Evolutionary conservation across 2,888 invertebrate genomes (phyloP), one percentile per base, ranked within the genome.

Genomic region (Bombyx huttoni): DNA sequence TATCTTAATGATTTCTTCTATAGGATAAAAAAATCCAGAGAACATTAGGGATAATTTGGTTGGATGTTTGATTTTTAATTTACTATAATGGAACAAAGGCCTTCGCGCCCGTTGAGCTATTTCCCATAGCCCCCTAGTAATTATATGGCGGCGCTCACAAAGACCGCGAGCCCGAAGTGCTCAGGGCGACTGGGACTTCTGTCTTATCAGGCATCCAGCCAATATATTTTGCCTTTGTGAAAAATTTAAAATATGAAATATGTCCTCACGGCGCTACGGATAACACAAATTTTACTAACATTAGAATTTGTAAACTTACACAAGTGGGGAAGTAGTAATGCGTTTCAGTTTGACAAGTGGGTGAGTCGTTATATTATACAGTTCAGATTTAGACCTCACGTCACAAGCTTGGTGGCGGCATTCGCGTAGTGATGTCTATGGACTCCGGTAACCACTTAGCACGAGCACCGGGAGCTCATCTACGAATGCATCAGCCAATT

Each of bases 61-160:
- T 61, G 59, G 70, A 67, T 67, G 64, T 70, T 66, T 74, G 68
- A 72, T 63, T 65, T 75, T 78, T 73, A 73, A 80, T 78, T 78
- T 73, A 74, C 63, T 76, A 70, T 72, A 78, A 80, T 78, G 79
- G 75, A 71, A 76, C 68, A 75, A 75, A 80, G 75, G 75, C 74
- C 68, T 68, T 80, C 70, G 72, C 71, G 68, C 67, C 71, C 73
- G 73, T 69, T 75, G 73, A 78, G 78, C 71, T 76, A 83, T 81
- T 82, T 83, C 84, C 84, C 86, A 80, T 78, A 74, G 81, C 78
- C 82, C 85, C 82, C 66, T 77, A 83, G 82, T 84, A 85, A 85
- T 86, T 85, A 86, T 75, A 75, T 75, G 73, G 69, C 70, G 70
- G 68, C 65, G 68, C 67, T 75, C 77, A 78, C 83, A 83, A 81